Conservation (phyloP, 92 coral and sea anemone genomes). For the Hydrozoanthus gracilis region DNA sequence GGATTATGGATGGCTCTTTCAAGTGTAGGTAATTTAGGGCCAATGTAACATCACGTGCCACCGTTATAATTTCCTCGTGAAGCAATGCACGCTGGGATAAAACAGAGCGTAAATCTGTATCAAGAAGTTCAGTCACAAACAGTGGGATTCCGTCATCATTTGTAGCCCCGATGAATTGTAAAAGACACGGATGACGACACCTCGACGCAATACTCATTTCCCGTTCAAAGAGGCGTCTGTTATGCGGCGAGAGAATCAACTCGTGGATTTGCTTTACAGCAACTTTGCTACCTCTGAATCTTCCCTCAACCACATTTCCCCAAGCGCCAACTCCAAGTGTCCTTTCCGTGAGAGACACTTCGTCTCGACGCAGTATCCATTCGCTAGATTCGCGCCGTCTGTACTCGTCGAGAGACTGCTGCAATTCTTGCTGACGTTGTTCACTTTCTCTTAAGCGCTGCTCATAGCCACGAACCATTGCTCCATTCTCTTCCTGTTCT, state of each 20-base stretch:
- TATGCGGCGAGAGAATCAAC: conserved; percentile 95
- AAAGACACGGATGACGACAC: conserved; percentile 90
- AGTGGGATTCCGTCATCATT: conserved; percentile 91
- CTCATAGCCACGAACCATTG: conserved; percentile 45
- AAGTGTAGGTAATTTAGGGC: conserved; percentile 94
- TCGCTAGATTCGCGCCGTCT: conserved; percentile 94
- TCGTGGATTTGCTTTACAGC: conserved; percentile 96
- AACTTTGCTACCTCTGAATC: conserved; percentile 86
- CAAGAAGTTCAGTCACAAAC: conserved; percentile 91
- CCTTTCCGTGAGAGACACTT: conserved; percentile 74
- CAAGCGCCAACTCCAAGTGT: conserved; percentile 92
- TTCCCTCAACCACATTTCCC: conserved; percentile 92
- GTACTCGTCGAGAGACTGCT: conserved; percentile 79
- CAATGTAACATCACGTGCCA: conserved; percentile 79
- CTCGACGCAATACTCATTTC: conserved; percentile 99
- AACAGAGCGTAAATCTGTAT: conserved; percentile 81
- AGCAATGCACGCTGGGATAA: conserved; percentile 84
- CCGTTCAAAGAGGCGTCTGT: conserved; percentile 91
- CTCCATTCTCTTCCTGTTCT: conserved; percentile 45
- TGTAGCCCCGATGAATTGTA: conserved; percentile 98
- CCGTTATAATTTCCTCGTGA: conserved; percentile 82
- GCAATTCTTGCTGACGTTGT: conserved; percentile 66
- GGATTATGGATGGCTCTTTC: conserved; percentile 93
- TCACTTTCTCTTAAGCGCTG: conserved; percentile 57
- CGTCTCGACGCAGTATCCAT: conserved; percentile 94